These are phyloP conservation scores for Papilio polyxenes DNA, from an alignment of 1,140 invertebrate genomes.

Conservation along the genomic window DNA sequence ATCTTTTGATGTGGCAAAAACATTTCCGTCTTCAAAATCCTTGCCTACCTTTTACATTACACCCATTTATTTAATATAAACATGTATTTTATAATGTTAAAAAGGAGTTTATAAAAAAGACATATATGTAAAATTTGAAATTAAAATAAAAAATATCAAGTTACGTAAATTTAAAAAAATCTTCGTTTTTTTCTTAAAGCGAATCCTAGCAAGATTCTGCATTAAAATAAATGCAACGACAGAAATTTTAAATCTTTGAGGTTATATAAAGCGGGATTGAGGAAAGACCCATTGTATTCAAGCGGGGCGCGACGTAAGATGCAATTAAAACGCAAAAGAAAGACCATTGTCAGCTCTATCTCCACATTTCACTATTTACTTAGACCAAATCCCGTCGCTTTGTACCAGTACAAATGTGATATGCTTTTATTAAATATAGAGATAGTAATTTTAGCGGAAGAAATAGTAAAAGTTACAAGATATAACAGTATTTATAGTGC, in stretches of 20 bases:
- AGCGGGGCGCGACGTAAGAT: slow-evolving; percentile 3
- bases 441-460: not conserved
- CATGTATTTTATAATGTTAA: not conserved
- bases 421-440: not conserved
- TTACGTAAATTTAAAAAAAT: not conserved
- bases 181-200: not conserved
- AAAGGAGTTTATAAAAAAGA: not conserved
- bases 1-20: slow-evolving; percentile 24
- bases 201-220: not conserved
- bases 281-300: slow-evolving; percentile 12
- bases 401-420: not conserved
- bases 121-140: not conserved
- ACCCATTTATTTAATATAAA: not conserved
- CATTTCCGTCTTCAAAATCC: slow-evolving; percentile 2
- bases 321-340: slow-evolving; percentile 26
- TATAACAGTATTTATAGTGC: not conserved
- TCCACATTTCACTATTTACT: slow-evolving; percentile 11
- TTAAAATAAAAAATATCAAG: not conserved
- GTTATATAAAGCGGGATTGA: slow-evolving; percentile 14
- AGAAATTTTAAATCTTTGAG: not conserved
- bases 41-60: not conserved
- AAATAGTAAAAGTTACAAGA: not conserved
- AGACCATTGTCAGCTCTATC: slow-evolving; percentile 17
- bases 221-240: not conserved
- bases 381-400: not conserved